These are phyloP conservation scores for Bucco capensis DNA, from an alignment of 2,113 vertebrate species.

Conservation along the genomic window DNA sequence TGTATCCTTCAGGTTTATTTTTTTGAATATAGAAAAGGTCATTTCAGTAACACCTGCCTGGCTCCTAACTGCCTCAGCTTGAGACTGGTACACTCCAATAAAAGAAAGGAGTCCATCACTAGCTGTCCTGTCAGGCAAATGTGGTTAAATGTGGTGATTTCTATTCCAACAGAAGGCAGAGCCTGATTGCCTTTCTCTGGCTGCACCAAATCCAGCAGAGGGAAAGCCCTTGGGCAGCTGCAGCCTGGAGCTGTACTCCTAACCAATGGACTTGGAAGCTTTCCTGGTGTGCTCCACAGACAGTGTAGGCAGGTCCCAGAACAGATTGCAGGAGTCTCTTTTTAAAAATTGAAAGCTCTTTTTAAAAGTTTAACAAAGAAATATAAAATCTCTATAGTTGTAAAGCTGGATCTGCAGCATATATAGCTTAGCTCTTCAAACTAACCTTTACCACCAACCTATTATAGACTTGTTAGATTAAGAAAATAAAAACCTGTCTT, in stretches of 20 bases:
- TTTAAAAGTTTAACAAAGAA: not conserved
- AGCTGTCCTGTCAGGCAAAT: not conserved
- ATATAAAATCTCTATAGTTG: not conserved
- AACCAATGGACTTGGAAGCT: not conserved
- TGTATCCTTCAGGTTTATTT: not conserved
- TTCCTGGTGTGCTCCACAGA: not conserved
- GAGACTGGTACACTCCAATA: not conserved
- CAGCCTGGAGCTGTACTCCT: not conserved
- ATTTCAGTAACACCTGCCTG: slow-evolving; percentile 29
- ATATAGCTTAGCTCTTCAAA: slow-evolving; percentile 53
- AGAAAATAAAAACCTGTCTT: slow-evolving; percentile 50
- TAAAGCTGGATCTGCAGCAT: slow-evolving; percentile 45
- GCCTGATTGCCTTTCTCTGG: not conserved
- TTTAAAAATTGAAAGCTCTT: slow-evolving; percentile 8
- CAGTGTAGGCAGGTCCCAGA: not conserved
- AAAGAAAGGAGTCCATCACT: not conserved
- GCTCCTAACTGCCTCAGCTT: not conserved
- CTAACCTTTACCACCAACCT: slow-evolving; percentile 55
- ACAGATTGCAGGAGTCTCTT: slow-evolving; percentile 41
- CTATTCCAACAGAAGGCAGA: not conserved
- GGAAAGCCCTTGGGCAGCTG: not conserved
- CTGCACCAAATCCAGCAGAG: not conserved
- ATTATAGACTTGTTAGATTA: slow-evolving; percentile 52
- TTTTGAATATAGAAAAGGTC: not conserved
- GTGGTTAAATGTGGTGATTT: not conserved